Evolutionary conservation across 2,113 vertebrate species (phyloP).

Genomic region (Elachura formosa): DNA sequence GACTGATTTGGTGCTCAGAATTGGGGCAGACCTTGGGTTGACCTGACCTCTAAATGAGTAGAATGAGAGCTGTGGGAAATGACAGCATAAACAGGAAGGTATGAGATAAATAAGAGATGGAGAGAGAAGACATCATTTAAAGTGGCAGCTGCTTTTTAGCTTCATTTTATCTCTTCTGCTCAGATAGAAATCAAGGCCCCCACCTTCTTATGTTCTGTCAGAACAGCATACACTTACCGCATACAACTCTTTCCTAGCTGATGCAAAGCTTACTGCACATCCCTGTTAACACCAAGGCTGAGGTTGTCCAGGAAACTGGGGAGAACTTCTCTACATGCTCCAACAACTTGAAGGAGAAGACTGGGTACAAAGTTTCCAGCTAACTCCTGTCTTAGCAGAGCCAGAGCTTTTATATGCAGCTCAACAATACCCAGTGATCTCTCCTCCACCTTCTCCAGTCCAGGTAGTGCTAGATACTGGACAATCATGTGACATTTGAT

Average conservation of each 20-base stretch:
- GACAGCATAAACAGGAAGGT: slow-evolving; percentile 27
- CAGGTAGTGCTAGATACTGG: neutral
- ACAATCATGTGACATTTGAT: neutral
- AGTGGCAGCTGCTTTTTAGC: neutral
- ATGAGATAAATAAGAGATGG: slow-evolving; percentile 34
- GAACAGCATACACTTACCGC: neutral
- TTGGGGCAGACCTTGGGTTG: neutral
- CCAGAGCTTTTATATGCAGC: neutral
- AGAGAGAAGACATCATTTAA: neutral
- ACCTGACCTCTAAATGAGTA: neutral
- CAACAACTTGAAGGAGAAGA: neutral
- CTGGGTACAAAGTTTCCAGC: neutral
- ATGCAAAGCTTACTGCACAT: neutral
- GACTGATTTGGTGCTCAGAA: neutral
- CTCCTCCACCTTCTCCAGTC: neutral
- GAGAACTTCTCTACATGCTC: neutral
- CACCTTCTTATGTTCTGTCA: neutral
- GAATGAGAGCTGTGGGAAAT: neutral
- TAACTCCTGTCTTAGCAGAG: neutral
- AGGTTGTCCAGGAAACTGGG: neutral
- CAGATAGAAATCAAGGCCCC: neutral
- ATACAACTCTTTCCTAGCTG: neutral
- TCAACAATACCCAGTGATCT: neutral
- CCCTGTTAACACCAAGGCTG: neutral
- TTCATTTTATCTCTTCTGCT: neutral